Conservation (phyloP, 2,797 vertebrate genomes). For the Poecilia wingei region DNA sequence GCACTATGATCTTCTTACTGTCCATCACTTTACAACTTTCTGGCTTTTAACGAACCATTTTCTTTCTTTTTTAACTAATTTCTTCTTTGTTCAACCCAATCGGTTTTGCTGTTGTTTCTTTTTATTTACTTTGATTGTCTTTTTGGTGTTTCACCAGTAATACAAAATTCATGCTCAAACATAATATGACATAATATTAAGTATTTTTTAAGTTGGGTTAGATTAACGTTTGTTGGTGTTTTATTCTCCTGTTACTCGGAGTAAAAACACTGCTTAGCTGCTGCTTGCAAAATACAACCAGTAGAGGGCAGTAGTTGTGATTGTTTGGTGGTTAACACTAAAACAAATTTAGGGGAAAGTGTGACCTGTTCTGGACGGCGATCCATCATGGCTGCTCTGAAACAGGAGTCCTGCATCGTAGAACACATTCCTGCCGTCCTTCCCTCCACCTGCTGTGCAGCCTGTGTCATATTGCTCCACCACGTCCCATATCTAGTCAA, state of each 20-base stretch:
- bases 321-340: too few relatives aligned
- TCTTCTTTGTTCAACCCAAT: not conserved
- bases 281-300: too few relatives aligned
- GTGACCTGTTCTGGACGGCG: constrained; percentile 70
- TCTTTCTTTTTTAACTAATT: not conserved
- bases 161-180: not conserved
- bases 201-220: too few relatives aligned
- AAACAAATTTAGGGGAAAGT: not conserved
- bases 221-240: too few relatives aligned
- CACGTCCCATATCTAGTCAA: constrained; percentile 83
- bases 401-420: constrained; percentile 85
- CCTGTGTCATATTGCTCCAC: constrained; percentile 85
- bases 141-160: not conserved
- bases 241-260: too few relatives aligned
- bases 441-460: constrained; percentile 86
- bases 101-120: not conserved
- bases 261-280: too few relatives aligned
- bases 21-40: not conserved
- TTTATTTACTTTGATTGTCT: not conserved
- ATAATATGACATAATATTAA: too few relatives aligned
- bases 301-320: too few relatives aligned
- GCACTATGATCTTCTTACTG: not conserved
- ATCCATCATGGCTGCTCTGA: constrained; percentile 57
- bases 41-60: not conserved
- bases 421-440: constrained; percentile 82